Evolutionary conservation across 1,140 invertebrate species (phyloP).

Genomic region (Meloidogyne floridensis): DNA sequence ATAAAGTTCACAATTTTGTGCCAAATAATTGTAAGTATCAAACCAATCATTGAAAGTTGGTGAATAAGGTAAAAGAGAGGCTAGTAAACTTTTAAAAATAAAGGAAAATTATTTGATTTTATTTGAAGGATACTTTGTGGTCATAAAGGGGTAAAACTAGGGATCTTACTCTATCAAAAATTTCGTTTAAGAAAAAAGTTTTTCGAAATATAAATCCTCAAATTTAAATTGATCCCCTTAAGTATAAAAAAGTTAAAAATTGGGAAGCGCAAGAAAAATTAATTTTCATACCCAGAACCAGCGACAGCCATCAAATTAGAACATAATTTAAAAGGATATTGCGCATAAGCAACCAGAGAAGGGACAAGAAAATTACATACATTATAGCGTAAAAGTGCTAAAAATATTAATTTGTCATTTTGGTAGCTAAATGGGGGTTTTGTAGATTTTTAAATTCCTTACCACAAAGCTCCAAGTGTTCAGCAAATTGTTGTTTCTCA

Average conservation of each 20-base stretch:
- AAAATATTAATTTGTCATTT: too few relatives aligned
- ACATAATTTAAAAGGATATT: conserved; percentile 60
- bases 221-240: too few relatives aligned
- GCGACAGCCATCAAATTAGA: conserved; percentile 60
- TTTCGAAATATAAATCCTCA: too few relatives aligned
- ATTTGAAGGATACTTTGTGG: too few relatives aligned
- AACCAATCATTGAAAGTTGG: conserved; percentile 58
- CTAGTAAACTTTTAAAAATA: conserved; percentile 48
- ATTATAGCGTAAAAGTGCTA: conserved; percentile 25
- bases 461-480: not conserved
- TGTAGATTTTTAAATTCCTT: conserved; percentile 4
- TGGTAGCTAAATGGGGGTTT: too few relatives aligned
- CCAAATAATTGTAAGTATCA: conserved; percentile 58
- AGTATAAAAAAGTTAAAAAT: too few relatives aligned
- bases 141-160: too few relatives aligned
- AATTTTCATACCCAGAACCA: conserved; percentile 51
- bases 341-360: conserved; percentile 48
- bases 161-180: too few relatives aligned
- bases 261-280: too few relatives aligned
- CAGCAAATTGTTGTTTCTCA: too few relatives aligned
- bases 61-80: conserved; percentile 62
- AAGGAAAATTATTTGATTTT: not conserved
- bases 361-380: conserved; percentile 43
- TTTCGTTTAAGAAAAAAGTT: too few relatives aligned
- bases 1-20: conserved; percentile 41